Evolutionary conservation across 2,797 vertebrate genomes (phyloP), one percentile per base, ranked within the genome.

Genomic region (Danio kyathit): DNA sequence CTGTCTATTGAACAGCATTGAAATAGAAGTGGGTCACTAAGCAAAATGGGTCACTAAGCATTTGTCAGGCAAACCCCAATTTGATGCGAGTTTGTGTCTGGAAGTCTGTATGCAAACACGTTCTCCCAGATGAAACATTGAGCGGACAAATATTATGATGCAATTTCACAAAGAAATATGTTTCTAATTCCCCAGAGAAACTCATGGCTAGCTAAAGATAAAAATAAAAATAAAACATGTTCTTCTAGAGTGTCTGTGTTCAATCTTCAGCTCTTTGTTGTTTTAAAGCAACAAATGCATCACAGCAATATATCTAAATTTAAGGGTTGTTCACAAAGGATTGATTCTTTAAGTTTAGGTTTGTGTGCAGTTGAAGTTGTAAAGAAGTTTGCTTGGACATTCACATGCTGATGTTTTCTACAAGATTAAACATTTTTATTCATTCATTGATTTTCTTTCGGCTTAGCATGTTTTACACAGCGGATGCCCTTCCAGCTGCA

Each of bases 1-100:
- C 46, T 76, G 76, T 52, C 74, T 56, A 16, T 67, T 29, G 43
- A 74, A 48, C 71, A 48, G 40, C 71, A 60, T 7, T 73, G 40
- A 59, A 74, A 60, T 0, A 48, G 54, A 60, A 59, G 59, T 74
- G 71, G 71, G 54, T 60, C 70, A 73, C 38, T 57, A 64, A 75
- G 63, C 11, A n/a, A 77, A 78, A 63, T 56, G 60, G 83, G 82
- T 79, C 75, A 79, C 44, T 49, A 21, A 70, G 65, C 64, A 44
- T 70, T 73, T 7, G 41, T 77, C 63, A 64, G 57, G 77, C 65
- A 64, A 74, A 56, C 14, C 49, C 44, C 38, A 67, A 44, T 79
- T 51, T 56, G 63, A 49, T 54, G 5, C 60, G 46, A 71, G 61
- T 17, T 19, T 4, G 59, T 71, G 67, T 48, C 29, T 46, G 13